A percentile compares a stretch with the other conserved stretches of the same genome.
These are phyloP conservation scores for Beroe forskalii DNA, from an alignment of 37 sponge, comb jelly and placozoan species.

Conservation along the genomic window DNA sequence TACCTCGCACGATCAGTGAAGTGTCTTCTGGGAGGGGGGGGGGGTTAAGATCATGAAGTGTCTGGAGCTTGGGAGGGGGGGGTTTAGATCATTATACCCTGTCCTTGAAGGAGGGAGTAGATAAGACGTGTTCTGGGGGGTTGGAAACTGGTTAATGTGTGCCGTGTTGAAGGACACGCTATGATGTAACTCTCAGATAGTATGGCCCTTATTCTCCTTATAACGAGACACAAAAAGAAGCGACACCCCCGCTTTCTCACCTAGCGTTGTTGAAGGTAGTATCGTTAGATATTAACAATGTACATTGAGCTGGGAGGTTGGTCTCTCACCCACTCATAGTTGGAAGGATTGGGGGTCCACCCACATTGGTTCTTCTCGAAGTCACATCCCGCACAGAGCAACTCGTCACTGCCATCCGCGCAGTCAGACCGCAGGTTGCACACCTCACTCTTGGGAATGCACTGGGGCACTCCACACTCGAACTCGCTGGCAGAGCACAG, in stretches of 20 bases:
- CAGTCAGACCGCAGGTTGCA: slow-evolving; percentile 62
- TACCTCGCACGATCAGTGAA: not conserved
- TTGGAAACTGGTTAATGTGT: too few relatives aligned
- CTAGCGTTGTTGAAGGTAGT: slow-evolving; percentile 23
- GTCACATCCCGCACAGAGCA: slow-evolving; percentile 52
- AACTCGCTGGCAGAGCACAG: slow-evolving; percentile 63
- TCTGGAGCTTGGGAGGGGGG: too few relatives aligned
- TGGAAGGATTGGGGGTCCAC: not conserved
- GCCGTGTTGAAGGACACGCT: too few relatives aligned
- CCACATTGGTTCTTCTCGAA: slow-evolving; percentile 57
- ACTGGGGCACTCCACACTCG: slow-evolving; percentile 41
- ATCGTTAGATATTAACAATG: not conserved
- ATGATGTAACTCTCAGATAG: too few relatives aligned
- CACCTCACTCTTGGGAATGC: slow-evolving; percentile 55
- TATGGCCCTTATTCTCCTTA: too few relatives aligned
- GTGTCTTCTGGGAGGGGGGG: not conserved
- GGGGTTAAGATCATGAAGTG: too few relatives aligned
- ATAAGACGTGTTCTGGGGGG: too few relatives aligned
- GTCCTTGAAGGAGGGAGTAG: too few relatives aligned
- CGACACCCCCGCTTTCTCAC: too few relatives aligned
- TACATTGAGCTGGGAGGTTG: not conserved
- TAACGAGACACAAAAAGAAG: too few relatives aligned
- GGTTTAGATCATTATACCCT: too few relatives aligned
- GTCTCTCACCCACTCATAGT: slow-evolving; percentile 11
- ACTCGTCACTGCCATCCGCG: slow-evolving; percentile 63